Percentiles rank a stretch among this genome's conserved stretches.
phyloP scores from a whole-genome alignment of 2,113 vertebrate genomes.

The Lampris megalopsis region DNA sequence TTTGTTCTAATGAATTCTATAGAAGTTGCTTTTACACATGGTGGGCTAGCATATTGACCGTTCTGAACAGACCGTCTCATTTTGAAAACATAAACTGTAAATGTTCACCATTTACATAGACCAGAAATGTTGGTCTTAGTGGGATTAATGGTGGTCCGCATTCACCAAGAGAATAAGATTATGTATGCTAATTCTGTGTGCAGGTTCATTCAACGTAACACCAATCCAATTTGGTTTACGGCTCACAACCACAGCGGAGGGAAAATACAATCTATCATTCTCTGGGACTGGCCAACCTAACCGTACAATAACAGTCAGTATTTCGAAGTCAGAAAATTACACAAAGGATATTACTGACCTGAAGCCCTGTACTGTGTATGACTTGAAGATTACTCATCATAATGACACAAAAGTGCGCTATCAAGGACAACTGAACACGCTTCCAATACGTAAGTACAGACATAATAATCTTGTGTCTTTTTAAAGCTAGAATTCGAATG shows the following conservation, averaged over 20 bases:
- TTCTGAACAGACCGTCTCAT: background rate
- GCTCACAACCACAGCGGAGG: background rate
- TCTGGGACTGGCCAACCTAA: fast-evolving
- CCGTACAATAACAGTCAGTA: fast-evolving
- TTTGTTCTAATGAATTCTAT: background rate
- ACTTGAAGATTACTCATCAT: no score
- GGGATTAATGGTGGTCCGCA: background rate
- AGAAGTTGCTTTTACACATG: background rate
- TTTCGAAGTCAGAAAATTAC: background rate
- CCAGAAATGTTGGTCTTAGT: background rate
- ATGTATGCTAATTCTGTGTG: slow-evolving; percentile 22
- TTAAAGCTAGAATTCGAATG: no score
- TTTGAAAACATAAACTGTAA: background rate
- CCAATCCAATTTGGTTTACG: background rate
- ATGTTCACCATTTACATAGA: background rate
- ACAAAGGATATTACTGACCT: background rate
- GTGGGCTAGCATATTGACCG: no score
- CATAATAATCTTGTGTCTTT: no score
- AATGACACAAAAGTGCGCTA: no score
- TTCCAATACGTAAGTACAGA: no score
- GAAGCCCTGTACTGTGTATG: slow-evolving; percentile 68
- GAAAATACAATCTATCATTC: background rate
- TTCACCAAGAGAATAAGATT: background rate
- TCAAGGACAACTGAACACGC: no score
- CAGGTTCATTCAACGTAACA: slow-evolving; percentile 51